Percentiles rank a stretch among this genome's conserved stretches.
phyloP scores from a whole-genome alignment of 2,888 invertebrate genomes.

The Protodeltote pygarga region DNA sequence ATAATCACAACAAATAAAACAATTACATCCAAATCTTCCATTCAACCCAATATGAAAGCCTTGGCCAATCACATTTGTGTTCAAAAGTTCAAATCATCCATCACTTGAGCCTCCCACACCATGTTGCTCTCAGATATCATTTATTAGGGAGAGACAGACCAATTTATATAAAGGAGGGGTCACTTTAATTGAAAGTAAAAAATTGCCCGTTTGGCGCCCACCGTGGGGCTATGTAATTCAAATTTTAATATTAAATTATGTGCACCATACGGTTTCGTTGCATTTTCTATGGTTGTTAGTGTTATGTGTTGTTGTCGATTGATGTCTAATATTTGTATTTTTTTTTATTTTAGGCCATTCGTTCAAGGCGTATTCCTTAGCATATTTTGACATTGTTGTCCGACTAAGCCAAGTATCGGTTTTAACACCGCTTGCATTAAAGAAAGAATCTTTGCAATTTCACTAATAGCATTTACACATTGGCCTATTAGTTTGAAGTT shows the following conservation, averaged over 20 bases:
- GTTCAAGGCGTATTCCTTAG: too few relatives aligned
- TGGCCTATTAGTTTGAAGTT: too few relatives aligned
- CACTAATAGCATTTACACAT: too few relatives aligned
- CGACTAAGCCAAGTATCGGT: too few relatives aligned
- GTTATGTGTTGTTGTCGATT: slow-evolving; percentile 10
- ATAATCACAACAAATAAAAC: not conserved
- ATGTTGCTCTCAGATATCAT: slow-evolving; percentile 72
- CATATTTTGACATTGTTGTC: too few relatives aligned
- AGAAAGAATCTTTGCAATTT: too few relatives aligned
- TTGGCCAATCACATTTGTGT: slow-evolving; percentile 64
- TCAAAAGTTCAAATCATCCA: slow-evolving; percentile 61
- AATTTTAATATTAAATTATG: slow-evolving; percentile 79
- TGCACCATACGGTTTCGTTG: slow-evolving; percentile 57
- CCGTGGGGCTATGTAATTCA: slow-evolving; percentile 69
- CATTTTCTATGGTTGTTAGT: slow-evolving; percentile 29
- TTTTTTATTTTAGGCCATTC: not conserved
- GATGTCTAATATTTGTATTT: slow-evolving; percentile 1
- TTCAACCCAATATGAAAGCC: slow-evolving; percentile 34
- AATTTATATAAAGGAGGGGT: slow-evolving; percentile 80
- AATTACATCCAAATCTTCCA: not conserved
- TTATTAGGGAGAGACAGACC: slow-evolving; percentile 81
- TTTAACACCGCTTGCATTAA: too few relatives aligned
- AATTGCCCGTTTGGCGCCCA: slow-evolving; percentile 73
- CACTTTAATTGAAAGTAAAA: slow-evolving; percentile 84
- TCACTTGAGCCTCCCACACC: slow-evolving; percentile 76